These are phyloP conservation scores for Colius striatus DNA, from an alignment of 2,113 vertebrate species.

Conservation along the genomic window DNA sequence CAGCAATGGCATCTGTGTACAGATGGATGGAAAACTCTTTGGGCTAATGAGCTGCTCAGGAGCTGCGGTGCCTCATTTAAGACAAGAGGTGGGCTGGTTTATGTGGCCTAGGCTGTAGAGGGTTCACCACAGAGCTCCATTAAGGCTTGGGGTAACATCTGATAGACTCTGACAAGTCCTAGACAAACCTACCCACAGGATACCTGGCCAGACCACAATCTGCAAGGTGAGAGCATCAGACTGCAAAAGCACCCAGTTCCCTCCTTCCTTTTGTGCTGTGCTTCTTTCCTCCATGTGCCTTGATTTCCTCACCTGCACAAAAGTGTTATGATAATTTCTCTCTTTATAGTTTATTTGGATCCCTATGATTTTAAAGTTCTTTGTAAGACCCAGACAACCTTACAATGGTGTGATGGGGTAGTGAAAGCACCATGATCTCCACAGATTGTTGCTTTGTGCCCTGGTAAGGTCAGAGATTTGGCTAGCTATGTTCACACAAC, in stretches of 20 bases:
- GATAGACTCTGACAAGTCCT: not conserved
- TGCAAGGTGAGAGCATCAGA: not conserved
- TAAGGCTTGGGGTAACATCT: not conserved
- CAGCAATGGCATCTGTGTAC: not conserved
- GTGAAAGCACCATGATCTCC: not conserved
- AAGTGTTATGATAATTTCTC: not conserved
- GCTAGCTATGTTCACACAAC: not conserved
- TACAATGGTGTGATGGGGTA: not conserved
- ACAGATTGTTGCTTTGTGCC: not conserved
- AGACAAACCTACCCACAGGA: not conserved
- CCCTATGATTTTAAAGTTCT: not conserved
- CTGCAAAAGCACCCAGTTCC: rapidly evolving
- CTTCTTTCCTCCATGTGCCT: not conserved
- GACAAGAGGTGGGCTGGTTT: not conserved
- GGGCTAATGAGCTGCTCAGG: not conserved
- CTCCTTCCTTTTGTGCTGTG: not conserved
- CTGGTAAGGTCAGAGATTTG: not conserved
- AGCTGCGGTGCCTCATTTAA: not conserved
- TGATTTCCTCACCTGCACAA: not conserved
- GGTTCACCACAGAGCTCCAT: rapidly evolving
- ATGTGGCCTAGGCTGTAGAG: not conserved
- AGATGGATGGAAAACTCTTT: not conserved
- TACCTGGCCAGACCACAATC: not conserved
- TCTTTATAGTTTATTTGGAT: not conserved
- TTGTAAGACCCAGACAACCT: not conserved